Conservation (phyloP, 2,797 vertebrate species). For the Psittacula derbiana region DNA sequence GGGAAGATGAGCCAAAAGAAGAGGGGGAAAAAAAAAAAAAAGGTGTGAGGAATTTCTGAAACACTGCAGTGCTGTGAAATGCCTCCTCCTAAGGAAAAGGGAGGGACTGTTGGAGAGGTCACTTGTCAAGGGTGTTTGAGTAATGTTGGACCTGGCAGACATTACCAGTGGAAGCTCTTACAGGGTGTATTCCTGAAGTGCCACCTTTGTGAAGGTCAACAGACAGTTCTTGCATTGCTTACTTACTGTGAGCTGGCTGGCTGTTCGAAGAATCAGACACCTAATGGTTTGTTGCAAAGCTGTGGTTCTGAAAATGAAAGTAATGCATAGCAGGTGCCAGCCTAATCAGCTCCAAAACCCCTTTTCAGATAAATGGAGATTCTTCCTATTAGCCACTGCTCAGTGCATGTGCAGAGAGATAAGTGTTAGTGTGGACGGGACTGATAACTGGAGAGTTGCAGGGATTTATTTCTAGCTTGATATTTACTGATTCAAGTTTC, state of each 20-base stretch:
- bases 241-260: background rate
- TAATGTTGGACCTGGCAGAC: background rate
- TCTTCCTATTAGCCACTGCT: background rate
- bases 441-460: constrained; percentile 8
- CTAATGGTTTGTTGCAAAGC: background rate
- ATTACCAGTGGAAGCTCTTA: background rate
- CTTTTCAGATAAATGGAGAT: background rate
- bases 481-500: background rate
- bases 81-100: background rate
- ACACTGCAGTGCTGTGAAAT: background rate
- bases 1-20: background rate
- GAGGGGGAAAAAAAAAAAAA: background rate
- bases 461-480: constrained; percentile 16
- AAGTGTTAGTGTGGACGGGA: background rate
- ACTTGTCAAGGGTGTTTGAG: background rate
- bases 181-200: background rate
- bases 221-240: background rate
- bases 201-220: background rate
- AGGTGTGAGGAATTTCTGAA: background rate
- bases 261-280: background rate
- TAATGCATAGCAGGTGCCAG: background rate
- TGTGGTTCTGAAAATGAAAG: background rate
- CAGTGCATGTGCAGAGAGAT: background rate
- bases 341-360: background rate
- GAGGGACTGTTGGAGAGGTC: background rate